phyloP scores from a whole-genome alignment of 1,140 invertebrate genomes.

The Arion vulgaris region DNA sequence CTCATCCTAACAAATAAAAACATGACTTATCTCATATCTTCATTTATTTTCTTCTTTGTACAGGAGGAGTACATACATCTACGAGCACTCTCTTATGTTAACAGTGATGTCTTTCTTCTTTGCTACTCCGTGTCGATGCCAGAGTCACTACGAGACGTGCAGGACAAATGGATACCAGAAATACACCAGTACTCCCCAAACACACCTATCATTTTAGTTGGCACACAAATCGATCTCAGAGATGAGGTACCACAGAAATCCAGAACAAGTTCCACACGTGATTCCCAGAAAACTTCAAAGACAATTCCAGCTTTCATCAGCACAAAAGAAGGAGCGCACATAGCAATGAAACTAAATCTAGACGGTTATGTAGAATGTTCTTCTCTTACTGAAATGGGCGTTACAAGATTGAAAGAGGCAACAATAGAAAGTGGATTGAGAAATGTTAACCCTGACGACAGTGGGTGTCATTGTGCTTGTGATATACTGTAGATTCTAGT shows the following conservation, averaged over 20 bases:
- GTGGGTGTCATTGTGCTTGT: slow-evolving; percentile 46
- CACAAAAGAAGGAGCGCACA: slow-evolving; percentile 81
- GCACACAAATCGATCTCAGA: slow-evolving; percentile 69
- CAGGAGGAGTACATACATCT: slow-evolving; percentile 96
- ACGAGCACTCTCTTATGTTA: slow-evolving; percentile 94
- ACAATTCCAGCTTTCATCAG: slow-evolving; percentile 73
- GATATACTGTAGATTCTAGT: slow-evolving; percentile 74
- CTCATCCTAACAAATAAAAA: no score
- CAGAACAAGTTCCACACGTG: slow-evolving; percentile 81
- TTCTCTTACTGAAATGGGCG: slow-evolving; percentile 89
- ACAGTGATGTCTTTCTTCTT: slow-evolving; percentile 98
- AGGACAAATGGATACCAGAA: slow-evolving; percentile 84
- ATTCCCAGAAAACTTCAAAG: slow-evolving; percentile 80
- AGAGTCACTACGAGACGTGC: slow-evolving; percentile 98
- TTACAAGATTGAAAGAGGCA: slow-evolving; percentile 69
- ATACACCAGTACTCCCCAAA: slow-evolving; percentile 80
- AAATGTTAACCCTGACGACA: slow-evolving; percentile 31
- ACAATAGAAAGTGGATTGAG: slow-evolving; percentile 45
- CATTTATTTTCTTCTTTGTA: slow-evolving; percentile 43
- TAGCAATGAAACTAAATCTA: slow-evolving; percentile 80
- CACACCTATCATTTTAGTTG: slow-evolving; percentile 88
- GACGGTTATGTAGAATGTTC: slow-evolving; percentile 93
- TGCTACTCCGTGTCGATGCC: slow-evolving; percentile 99
- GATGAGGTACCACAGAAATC: slow-evolving; percentile 77
- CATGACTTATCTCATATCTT: no score